A percentile compares a stretch with the other conserved stretches of the same genome.
Evolutionary conservation across 2,113 vertebrate species (phyloP).

Genomic region (Vulpes vulpes): DNA sequence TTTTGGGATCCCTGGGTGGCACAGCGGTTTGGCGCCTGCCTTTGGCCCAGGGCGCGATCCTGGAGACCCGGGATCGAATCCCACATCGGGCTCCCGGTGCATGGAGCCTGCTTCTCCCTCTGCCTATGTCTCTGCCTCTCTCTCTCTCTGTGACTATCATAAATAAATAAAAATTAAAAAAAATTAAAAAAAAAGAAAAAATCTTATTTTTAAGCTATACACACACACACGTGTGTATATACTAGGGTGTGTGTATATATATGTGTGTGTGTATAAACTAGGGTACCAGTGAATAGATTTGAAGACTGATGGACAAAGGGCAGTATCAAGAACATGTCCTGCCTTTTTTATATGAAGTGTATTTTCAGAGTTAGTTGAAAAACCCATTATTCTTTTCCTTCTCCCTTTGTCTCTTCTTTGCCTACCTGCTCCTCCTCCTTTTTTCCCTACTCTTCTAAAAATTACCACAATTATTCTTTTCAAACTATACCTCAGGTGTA

Average conservation of each 20-base stretch:
- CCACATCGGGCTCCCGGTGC: too few relatives aligned
- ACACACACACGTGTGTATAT: background rate
- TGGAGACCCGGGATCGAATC: too few relatives aligned
- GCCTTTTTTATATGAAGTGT: background rate
- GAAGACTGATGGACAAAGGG: background rate
- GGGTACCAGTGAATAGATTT: background rate
- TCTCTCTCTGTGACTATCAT: too few relatives aligned
- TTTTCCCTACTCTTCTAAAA: background rate
- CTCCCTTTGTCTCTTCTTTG: background rate
- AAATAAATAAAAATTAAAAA: too few relatives aligned
- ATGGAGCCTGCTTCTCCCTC: too few relatives aligned
- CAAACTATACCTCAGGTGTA: background rate
- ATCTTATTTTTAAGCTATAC: too few relatives aligned
- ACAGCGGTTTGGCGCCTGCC: too few relatives aligned
- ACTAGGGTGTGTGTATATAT: background rate
- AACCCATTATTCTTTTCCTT: background rate
- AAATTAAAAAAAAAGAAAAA: too few relatives aligned
- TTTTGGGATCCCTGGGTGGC: background rate
- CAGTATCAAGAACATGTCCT: background rate
- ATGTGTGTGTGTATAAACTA: background rate
- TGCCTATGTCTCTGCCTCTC: too few relatives aligned
- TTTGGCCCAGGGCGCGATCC: too few relatives aligned
- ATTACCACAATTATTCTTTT: background rate
- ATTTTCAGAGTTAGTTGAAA: background rate
- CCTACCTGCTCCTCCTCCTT: background rate